These are phyloP conservation scores for Acanthosepion esculentum DNA, from an alignment of 2,888 invertebrate species.

Conservation along the genomic window DNA sequence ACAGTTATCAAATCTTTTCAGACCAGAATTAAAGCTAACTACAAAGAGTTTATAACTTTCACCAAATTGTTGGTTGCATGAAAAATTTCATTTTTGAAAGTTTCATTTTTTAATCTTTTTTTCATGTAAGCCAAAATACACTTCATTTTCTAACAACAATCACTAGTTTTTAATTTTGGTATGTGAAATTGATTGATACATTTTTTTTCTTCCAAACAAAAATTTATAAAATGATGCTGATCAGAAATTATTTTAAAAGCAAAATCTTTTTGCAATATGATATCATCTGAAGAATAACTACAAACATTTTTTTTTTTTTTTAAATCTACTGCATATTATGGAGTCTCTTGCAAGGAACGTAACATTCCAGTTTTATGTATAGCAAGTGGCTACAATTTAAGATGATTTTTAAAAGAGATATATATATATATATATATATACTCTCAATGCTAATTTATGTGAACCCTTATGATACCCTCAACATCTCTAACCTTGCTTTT, in stretches of 20 bases:
- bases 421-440: not conserved
- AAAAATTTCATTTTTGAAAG: too few species aligned
- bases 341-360: not conserved
- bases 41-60: not conserved
- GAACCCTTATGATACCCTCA: not conserved
- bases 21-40: not conserved
- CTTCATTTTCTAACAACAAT: not conserved
- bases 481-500: slow-evolving; percentile 1
- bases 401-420: not conserved
- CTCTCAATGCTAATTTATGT: not conserved
- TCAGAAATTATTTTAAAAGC: not conserved
- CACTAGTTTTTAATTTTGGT: not conserved
- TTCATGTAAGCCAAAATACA: too few species aligned
- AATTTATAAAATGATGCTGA: not conserved
- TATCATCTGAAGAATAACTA: not conserved
- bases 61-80: not conserved
- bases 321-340: not conserved
- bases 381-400: slow-evolving; percentile 37
- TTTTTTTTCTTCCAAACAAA: not conserved
- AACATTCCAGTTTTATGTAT: slow-evolving; percentile 39
- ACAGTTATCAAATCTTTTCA: not conserved
- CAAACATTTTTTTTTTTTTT: slow-evolving; percentile 13
- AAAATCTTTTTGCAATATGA: slow-evolving; percentile 14
- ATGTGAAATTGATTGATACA: not conserved
- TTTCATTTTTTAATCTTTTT: too few species aligned